Evolutionary conservation across 2,113 vertebrate genomes (phyloP).

Genomic region (Passer domesticus): DNA sequence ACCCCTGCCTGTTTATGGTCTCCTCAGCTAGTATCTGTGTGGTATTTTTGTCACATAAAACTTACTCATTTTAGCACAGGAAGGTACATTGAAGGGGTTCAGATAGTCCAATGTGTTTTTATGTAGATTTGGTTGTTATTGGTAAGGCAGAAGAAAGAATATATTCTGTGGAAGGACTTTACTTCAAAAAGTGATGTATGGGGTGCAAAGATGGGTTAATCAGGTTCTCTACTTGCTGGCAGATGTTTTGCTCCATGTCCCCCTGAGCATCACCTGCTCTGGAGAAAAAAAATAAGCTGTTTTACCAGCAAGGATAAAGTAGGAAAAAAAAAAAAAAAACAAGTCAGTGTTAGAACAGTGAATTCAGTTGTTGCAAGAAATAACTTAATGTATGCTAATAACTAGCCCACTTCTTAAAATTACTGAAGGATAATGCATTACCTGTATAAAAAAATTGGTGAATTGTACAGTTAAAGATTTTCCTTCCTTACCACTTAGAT

Average conservation of each 20-base stretch:
- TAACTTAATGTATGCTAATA: background rate
- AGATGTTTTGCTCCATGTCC: background rate
- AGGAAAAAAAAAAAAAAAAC: background rate
- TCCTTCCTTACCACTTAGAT: background rate
- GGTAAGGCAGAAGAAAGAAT: background rate
- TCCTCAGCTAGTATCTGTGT: background rate
- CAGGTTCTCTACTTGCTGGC: background rate
- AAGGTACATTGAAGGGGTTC: background rate
- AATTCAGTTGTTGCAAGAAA: background rate
- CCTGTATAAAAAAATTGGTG: background rate
- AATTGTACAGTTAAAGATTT: background rate
- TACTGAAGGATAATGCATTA: background rate
- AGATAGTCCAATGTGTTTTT: background rate
- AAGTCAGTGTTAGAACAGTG: background rate
- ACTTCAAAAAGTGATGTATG: accelerated
- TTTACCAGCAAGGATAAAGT: background rate
- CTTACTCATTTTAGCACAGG: background rate
- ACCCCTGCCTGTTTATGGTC: background rate
- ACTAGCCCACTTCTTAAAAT: background rate
- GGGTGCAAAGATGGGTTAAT: background rate
- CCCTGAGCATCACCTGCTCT: background rate
- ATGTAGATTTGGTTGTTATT: background rate
- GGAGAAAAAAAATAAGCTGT: background rate
- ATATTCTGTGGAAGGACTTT: background rate
- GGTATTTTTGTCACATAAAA: background rate